Base-by-base conservation (phyloP, 1,140 invertebrate species). In the Philotrypesis tridentata region DNA sequence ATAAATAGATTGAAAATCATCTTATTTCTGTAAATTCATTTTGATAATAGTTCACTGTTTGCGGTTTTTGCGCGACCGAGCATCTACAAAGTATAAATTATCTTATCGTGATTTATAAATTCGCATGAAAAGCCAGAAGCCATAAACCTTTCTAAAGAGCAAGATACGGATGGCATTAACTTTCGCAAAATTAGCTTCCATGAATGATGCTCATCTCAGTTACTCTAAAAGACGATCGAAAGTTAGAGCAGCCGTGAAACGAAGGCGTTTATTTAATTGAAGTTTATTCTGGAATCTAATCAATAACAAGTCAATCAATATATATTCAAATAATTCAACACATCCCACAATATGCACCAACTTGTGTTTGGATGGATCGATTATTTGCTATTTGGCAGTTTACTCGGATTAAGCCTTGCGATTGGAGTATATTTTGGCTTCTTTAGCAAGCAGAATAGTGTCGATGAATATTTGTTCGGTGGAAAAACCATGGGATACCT, bases 371-470 rank as follows among this genome's bases (percentile, higher is more conserved):
- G 88, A 65, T 91, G 88, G 89, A 86, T 94, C 61, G 96, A 96
- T 89, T 96, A 96, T 89, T 86, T 92, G 0, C 93, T 96, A 12
- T 96, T 96, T 85, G 93, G 91, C 0, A 87, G 89, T 11, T 95
- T 96, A 93, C 90, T 96, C 72, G 88, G 94, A 0, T 82, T 95
- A 1, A 96, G 96, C 1, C 92, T 95, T 0, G 27, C 94, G 1
- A 96, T 97, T 81, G 96, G 96, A 0, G 90, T 97, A 1, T 97
- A 96, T 90, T 97, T 96, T 89, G 96, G 95, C 1, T 96, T 95
- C 87, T 95, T 95, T 87, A 94, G 95, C 8, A 96, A 95, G 85
- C 95, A 96, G 86, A 95, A 96, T 78, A 95, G 94, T 0, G 95
- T 95, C 0, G 91, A 94, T 0, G 96, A 97, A 82, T 97, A 97